A percentile compares a stretch with the other conserved stretches of the same genome.
Evolutionary conservation across 2,113 vertebrate genomes (phyloP).

Genomic region (Hystrix brachyura): DNA sequence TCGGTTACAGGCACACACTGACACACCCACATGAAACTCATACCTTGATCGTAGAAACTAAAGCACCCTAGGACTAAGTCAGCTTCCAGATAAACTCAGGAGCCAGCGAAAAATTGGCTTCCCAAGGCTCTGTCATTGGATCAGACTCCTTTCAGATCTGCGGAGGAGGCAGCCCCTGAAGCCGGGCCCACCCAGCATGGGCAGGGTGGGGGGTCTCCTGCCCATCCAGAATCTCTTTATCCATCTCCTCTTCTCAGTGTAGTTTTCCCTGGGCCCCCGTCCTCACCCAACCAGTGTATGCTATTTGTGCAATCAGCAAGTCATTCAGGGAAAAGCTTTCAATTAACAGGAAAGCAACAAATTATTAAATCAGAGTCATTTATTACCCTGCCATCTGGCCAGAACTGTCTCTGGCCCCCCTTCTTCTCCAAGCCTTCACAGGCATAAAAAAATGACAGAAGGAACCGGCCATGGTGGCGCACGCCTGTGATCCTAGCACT

Average conservation of each 20-base stretch:
- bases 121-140: neutral
- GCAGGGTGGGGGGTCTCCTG: neutral
- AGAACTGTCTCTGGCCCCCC: neutral
- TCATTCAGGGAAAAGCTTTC: conserved; percentile 80
- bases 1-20: neutral
- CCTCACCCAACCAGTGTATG: neutral
- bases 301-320: conserved; percentile 60
- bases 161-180: neutral
- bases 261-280: neutral
- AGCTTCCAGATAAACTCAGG: neutral
- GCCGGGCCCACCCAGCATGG: neutral
- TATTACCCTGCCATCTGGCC: conserved; percentile 80
- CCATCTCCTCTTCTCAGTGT: neutral
- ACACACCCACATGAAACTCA: neutral
- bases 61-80: neutral
- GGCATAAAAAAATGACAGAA: neutral
- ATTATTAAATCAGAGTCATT: conserved; percentile 79
- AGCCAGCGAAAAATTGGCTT: neutral
- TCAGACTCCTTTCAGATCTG: neutral
- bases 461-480: neutral
- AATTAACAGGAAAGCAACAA: conserved; percentile 81
- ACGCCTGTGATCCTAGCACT: neutral
- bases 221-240: neutral
- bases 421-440: neutral
- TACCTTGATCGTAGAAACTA: neutral